Conservation (phyloP, 2,113 vertebrate genomes). For the Nanger granti region DNA sequence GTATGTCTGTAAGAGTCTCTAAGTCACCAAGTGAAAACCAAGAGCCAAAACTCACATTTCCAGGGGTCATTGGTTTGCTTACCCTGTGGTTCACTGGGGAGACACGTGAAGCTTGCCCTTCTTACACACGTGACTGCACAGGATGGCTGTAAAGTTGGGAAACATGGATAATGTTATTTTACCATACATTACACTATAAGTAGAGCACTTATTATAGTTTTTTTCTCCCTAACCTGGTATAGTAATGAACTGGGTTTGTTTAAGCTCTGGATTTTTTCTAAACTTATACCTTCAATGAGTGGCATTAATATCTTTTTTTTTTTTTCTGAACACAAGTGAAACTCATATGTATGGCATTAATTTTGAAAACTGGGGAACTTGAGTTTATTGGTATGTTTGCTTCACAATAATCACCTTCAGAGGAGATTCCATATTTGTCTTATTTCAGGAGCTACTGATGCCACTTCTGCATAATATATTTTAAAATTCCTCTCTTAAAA, state of each 20-base stretch:
- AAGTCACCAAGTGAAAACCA: conserved; percentile 2
- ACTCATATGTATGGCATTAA: neutral
- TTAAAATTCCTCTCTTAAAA: neutral
- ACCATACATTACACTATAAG: neutral
- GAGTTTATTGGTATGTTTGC: neutral
- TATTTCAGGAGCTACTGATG: neutral
- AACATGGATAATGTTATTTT: neutral
- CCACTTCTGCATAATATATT: neutral
- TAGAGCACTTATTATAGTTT: neutral
- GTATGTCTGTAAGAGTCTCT: conserved; percentile 75
- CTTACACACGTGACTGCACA: neutral
- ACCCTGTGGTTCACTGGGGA: neutral
- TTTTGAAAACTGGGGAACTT: neutral
- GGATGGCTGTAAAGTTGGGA: neutral
- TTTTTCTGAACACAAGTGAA: neutral
- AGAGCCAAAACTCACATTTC: conserved; percentile 13
- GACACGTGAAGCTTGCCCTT: neutral
- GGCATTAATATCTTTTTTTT: neutral
- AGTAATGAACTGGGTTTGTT: neutral
- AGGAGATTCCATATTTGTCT: neutral
- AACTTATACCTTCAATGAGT: neutral
- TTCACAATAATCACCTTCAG: neutral
- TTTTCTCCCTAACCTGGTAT: neutral
- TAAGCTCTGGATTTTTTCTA: neutral
- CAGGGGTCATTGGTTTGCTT: neutral